Evolutionary conservation across 2,888 invertebrate species (phyloP).

Genomic region (Zaprionus obscuricornis): DNA sequence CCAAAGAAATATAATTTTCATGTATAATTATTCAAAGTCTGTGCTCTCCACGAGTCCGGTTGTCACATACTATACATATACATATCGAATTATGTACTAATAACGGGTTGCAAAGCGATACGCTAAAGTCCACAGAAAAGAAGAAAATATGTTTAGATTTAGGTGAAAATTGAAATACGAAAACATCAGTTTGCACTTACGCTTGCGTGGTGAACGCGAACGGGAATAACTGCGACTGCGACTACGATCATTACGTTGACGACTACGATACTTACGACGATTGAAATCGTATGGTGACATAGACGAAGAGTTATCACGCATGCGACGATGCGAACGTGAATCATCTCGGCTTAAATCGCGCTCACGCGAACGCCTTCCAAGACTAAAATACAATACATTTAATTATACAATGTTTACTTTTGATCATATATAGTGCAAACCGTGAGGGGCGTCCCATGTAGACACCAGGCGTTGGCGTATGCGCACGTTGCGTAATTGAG

Average conservation of each 20-base stretch:
- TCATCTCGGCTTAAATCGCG: constrained; percentile 29
- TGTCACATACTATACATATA: too few species aligned
- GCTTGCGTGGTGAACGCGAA: constrained; percentile 70
- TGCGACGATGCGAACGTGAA: constrained; percentile 53
- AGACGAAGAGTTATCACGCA: constrained; percentile 32
- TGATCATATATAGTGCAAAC: constrained; percentile 29
- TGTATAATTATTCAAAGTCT: too few species aligned
- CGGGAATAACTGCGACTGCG: constrained; percentile 78
- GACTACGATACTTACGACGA: constrained; percentile 40
- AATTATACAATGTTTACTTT: background rate
- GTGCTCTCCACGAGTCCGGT: too few species aligned
- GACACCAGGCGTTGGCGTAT: constrained; percentile 98
- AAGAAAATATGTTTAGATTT: too few species aligned
- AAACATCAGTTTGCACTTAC: constrained; percentile 20
- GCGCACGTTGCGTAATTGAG: constrained; percentile 97
- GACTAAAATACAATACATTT: background rate
- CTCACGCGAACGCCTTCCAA: constrained; percentile 33
- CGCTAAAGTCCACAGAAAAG: too few species aligned
- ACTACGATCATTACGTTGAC: constrained; percentile 67
- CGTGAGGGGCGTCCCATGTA: constrained; percentile 96
- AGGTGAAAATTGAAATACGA: too few species aligned
- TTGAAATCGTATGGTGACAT: constrained; percentile 22
- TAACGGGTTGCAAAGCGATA: too few species aligned
- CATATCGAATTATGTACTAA: too few species aligned
- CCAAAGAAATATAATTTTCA: background rate